phyloP scores from a whole-genome alignment of 1,140 invertebrate species.

The Heliconius nattereri region DNA sequence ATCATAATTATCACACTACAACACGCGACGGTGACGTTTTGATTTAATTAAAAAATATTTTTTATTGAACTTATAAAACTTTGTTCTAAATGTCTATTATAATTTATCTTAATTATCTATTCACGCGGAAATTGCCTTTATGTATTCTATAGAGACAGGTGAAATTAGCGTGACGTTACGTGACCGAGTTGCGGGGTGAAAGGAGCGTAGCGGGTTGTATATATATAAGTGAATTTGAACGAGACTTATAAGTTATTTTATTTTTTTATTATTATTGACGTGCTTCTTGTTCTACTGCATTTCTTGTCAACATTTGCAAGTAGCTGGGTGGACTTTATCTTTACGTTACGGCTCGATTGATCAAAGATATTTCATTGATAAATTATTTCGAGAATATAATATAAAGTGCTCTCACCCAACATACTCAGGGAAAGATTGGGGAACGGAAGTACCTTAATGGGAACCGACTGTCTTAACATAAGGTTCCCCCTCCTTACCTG shows the following conservation, averaged over 20 bases:
- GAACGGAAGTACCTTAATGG: too few species aligned
- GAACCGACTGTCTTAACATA: too few species aligned
- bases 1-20: not conserved
- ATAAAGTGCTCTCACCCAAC: too few species aligned
- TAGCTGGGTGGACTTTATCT: not conserved
- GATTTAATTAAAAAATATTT: not conserved
- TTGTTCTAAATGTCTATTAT: constrained; percentile 26
- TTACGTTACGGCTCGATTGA: too few species aligned
- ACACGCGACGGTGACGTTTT: not conserved
- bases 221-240: constrained; percentile 22
- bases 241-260: not conserved
- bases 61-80: not conserved
- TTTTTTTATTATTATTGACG: not conserved
- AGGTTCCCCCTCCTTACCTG: too few species aligned
- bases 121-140: constrained; percentile 6
- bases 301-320: not conserved
- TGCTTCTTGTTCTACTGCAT: not conserved
- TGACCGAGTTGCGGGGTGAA: constrained; percentile 37
- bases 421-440: too few species aligned
- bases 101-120: constrained; percentile 11
- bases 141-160: not conserved
- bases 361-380: too few species aligned
- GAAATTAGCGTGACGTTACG: not conserved
- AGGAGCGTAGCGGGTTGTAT: constrained; percentile 33
- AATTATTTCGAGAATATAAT: too few species aligned